Percentiles rank a stretch among this genome's conserved stretches.
These are phyloP conservation scores for Halichondria panicea DNA, from an alignment of 37 sponge, comb jelly and placozoan species.

Conservation along the genomic window DNA sequence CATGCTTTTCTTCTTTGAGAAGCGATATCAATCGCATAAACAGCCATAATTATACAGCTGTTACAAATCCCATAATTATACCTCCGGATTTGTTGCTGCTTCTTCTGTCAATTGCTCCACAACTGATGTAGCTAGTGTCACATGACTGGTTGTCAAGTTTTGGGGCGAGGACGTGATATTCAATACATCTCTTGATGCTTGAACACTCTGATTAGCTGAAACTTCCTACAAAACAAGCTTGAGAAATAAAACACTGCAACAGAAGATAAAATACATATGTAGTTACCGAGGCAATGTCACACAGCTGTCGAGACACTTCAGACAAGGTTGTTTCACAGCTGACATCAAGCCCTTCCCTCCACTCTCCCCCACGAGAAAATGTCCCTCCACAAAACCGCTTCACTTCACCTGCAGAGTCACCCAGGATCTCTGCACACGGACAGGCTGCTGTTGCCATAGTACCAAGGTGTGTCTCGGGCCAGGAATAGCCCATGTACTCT, in stretches of 20 bases:
- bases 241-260: neutral
- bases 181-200: neutral
- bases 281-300: neutral
- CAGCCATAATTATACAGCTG: too few relatives aligned
- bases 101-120: constrained; percentile 1
- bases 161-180: neutral
- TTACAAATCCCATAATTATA: too few relatives aligned
- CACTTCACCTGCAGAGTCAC: constrained; percentile 5
- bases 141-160: neutral
- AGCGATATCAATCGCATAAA: too few relatives aligned
- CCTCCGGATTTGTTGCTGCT: neutral
- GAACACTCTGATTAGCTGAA: neutral
- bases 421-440: constrained; percentile 21
- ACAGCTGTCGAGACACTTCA: neutral
- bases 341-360: constrained; percentile 1
- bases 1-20: too few relatives aligned
- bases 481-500: too few relatives aligned
- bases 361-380: constrained; percentile 9
- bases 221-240: neutral
- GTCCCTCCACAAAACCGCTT: constrained; percentile 8
- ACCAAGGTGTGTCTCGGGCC: constrained; percentile 18
- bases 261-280: neutral
- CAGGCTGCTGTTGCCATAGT: constrained; percentile 12
- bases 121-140: neutral
- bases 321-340: neutral